These are phyloP conservation scores for Dolichoris vasculosae DNA, from an alignment of 1,140 invertebrate species.

Conservation along the genomic window DNA sequence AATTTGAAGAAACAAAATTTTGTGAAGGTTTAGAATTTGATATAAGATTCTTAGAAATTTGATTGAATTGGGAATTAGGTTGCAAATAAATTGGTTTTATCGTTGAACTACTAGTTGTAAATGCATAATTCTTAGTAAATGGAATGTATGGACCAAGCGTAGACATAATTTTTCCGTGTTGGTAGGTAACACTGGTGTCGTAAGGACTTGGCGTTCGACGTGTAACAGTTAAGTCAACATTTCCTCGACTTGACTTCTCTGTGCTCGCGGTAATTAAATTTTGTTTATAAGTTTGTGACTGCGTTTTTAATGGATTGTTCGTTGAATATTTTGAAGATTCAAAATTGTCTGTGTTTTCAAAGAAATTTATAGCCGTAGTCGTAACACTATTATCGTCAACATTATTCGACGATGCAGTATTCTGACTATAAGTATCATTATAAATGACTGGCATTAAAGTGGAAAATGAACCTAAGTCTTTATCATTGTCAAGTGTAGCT, in stretches of 20 bases:
- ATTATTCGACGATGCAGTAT: conserved; percentile 28
- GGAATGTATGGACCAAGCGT: conserved; percentile 68
- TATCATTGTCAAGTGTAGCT: not conserved
- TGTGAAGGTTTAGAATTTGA: conserved; percentile 56
- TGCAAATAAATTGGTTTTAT: conserved; percentile 60
- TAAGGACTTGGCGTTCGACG: conserved; percentile 63
- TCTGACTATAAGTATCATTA: not conserved
- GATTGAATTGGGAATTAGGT: conserved; percentile 58
- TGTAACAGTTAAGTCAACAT: conserved; percentile 51
- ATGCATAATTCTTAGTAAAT: conserved; percentile 70
- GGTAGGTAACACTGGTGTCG: conserved; percentile 66
- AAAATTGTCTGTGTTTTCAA: conserved; percentile 17
- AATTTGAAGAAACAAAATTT: conserved; percentile 55
- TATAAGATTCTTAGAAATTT: conserved; percentile 55
- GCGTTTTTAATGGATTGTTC: conserved; percentile 51
- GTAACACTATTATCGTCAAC: conserved; percentile 16
- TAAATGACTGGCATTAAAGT: conserved; percentile 36
- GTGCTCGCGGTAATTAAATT: conserved; percentile 63
- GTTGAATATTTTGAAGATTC: conserved; percentile 46
- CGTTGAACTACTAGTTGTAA: conserved; percentile 62
- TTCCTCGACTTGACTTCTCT: conserved; percentile 62
- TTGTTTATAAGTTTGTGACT: conserved; percentile 57
- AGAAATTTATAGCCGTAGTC: not conserved
- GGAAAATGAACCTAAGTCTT: conserved; percentile 26
- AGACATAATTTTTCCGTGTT: conserved; percentile 66